These are phyloP conservation scores for Periophthalmus magnuspinnatus DNA, from an alignment of 2,797 vertebrate genomes.

Conservation along the genomic window DNA sequence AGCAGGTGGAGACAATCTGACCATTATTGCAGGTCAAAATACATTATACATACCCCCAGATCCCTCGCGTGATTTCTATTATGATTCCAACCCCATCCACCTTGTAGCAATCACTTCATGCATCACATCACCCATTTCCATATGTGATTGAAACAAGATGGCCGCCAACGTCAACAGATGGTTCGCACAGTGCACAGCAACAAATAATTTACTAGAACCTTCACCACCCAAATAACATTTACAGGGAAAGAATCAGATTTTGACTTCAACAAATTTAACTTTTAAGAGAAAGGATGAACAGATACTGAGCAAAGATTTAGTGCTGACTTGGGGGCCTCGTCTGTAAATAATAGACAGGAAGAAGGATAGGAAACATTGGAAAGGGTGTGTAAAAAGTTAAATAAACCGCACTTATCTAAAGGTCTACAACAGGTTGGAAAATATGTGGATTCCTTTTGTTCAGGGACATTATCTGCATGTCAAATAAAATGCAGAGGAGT, in stretches of 20 bases:
- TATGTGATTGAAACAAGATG: slow-evolving; percentile 58
- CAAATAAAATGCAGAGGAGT: slow-evolving; percentile 33
- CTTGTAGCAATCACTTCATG: slow-evolving; percentile 56
- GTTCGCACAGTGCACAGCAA: slow-evolving; percentile 55
- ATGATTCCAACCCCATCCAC: slow-evolving; percentile 41
- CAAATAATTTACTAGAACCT: slow-evolving; percentile 51
- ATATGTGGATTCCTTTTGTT: slow-evolving; percentile 43
- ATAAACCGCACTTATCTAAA: slow-evolving; percentile 26
- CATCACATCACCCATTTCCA: slow-evolving; percentile 41
- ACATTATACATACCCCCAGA: slow-evolving; percentile 48
- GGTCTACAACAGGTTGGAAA: slow-evolving; percentile 14
- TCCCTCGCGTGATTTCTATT: slow-evolving; percentile 32
- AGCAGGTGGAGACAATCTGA: slow-evolving; percentile 49
- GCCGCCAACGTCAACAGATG: slow-evolving; percentile 18
- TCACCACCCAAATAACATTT: slow-evolving; percentile 48
- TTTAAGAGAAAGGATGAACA: slow-evolving; percentile 65
- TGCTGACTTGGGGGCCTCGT: slow-evolving; percentile 26
- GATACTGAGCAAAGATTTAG: slow-evolving; percentile 58
- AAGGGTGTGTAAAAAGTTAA: slow-evolving; percentile 27
- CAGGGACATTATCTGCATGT: slow-evolving; percentile 36
- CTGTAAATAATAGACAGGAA: slow-evolving; percentile 45
- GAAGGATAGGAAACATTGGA: slow-evolving; percentile 26
- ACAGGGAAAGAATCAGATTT: slow-evolving; percentile 24
- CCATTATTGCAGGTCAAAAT: slow-evolving; percentile 31
- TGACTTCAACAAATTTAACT: slow-evolving; percentile 42